These are phyloP conservation scores for Bruchidius siliquastri DNA, from an alignment of 2,888 invertebrate genomes.

Conservation along the genomic window DNA sequence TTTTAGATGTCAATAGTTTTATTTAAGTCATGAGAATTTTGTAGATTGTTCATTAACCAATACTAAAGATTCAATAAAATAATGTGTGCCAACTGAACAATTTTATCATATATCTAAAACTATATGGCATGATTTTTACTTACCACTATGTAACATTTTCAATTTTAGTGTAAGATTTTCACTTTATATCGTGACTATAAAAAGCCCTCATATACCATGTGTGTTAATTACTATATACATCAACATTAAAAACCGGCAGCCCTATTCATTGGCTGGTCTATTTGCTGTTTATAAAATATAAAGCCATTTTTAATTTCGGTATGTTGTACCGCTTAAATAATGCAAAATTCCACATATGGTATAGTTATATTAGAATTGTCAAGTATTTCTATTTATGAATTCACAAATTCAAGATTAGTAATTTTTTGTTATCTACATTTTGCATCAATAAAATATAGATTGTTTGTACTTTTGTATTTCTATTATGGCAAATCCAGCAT, in stretches of 20 bases:
- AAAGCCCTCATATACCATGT: too few species aligned
- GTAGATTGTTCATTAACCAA: not conserved
- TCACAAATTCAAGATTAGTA: not conserved
- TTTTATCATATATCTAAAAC: not conserved
- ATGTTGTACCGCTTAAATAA: not conserved
- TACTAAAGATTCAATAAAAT: not conserved
- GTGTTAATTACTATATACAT: too few species aligned
- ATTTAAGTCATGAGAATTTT: not conserved
- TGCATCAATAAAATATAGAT: not conserved
- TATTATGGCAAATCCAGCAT: constrained; percentile 21
- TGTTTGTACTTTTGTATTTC: not conserved
- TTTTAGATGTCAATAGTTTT: too few species aligned
- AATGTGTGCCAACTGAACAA: not conserved
- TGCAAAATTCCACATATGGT: not conserved
- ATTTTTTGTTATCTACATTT: not conserved
- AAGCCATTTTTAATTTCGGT: too few species aligned
- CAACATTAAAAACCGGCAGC: too few species aligned
- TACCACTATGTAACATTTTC: not conserved
- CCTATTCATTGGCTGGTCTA: too few species aligned
- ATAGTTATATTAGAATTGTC: not conserved
- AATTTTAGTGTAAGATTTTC: not conserved
- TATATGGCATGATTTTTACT: not conserved
- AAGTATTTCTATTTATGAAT: not conserved
- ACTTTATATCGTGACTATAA: not conserved
- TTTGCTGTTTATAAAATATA: too few species aligned